Percentiles rank a stretch among this genome's conserved stretches.
Conservation (phyloP, 1,140 invertebrate genomes). For the Hirudo medicinalis region DNA sequence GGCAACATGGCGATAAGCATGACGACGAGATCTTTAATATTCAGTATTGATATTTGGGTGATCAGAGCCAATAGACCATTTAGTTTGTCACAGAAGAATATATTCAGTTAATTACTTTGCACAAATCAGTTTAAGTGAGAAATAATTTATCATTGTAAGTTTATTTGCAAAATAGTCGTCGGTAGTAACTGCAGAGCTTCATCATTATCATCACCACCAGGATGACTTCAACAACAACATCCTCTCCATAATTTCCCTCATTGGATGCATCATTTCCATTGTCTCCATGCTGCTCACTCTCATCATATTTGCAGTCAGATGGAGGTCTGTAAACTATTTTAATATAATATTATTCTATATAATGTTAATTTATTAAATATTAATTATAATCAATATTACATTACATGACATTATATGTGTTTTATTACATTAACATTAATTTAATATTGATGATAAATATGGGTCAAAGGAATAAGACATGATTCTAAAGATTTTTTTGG, state of each 20-base stretch:
- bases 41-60: no score
- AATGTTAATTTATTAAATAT: not conserved
- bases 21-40: no score
- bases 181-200: not conserved
- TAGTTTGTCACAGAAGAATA: not conserved
- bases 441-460: not conserved
- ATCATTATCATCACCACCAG: slow-evolving; percentile 14
- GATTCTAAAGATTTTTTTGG: not conserved
- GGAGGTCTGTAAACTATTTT: slow-evolving; percentile 23
- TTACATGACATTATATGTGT: not conserved
- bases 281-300: slow-evolving; percentile 22
- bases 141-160: slow-evolving; percentile 9
- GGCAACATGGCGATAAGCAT: not conserved
- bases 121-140: not conserved
- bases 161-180: not conserved
- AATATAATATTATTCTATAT: no score
- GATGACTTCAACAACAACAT: slow-evolving; percentile 17
- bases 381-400: no score
- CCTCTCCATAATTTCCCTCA: slow-evolving; percentile 29
- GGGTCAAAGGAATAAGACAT: not conserved
- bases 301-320: slow-evolving; percentile 20
- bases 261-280: slow-evolving; percentile 27
- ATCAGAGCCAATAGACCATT: not conserved
- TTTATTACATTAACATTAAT: slow-evolving; percentile 1
- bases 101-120: not conserved